Evolutionary conservation across 2,797 vertebrate genomes (phyloP), one percentile per base, ranked within the genome.

Genomic region (Cossypha heuglini): DNA sequence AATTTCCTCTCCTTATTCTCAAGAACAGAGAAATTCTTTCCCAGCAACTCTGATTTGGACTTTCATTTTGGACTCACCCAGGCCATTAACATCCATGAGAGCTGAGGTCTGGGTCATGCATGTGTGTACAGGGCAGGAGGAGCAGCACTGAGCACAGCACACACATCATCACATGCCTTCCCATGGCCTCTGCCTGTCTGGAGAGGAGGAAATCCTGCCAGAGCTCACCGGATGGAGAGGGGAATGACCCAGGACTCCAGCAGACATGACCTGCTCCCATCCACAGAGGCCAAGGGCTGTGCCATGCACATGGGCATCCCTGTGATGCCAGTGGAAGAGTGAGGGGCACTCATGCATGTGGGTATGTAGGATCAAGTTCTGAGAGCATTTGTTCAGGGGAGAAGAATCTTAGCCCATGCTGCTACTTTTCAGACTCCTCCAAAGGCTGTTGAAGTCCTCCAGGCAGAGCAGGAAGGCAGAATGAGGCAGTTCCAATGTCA

Each of bases 231-330:
- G 81, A 61, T 46, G 15, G 55, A 10, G 55, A 51, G 43, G 35
- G 45, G 22, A 64, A 31, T 33, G 84, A 81, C 46, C 75, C 63
- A 43, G 55, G 45, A 40, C 51, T 14, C 20, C 76, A 51, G 57
- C 52, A 86, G 57, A 10, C 16, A 2, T 0, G n/a, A 45, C 29
- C 66, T 16, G 26, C 18, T 61, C 49, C 75, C 22, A 9, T 37
- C n/a, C 1, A 1, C 29, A 1, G 35, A 22, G 55, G 1, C 22
- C 3, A 28, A 6, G 74, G 58, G 35, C 59, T 43, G 25, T 3
- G 21, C 55, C 5, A 4, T 8, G 54, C 42, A 7, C 1, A 0
- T 8, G 59, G 35, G 55, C 12, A 2, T 46, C 54, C 0, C 0
- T 13, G 61, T 21, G 15, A 31, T 59, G 73, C 24, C 33, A 8